Conservation (phyloP, 1,140 invertebrate genomes). For the Augochlora pura region DNA sequence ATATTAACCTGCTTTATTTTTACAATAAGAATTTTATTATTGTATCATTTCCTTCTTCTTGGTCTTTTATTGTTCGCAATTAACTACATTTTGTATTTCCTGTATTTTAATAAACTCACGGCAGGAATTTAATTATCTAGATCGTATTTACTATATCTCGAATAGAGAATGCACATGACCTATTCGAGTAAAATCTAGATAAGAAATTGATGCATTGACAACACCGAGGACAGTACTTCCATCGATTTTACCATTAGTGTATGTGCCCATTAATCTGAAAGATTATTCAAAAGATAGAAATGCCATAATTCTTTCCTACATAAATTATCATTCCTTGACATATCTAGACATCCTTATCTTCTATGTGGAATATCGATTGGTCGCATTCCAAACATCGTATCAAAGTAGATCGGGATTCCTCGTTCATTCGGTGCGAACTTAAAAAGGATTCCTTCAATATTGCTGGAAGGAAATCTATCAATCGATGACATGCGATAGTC, state of each 20-base stretch:
- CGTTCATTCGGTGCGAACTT: too few relatives aligned
- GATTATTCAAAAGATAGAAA: not conserved
- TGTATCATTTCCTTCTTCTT: too few relatives aligned
- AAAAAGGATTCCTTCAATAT: too few relatives aligned
- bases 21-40: too few relatives aligned
- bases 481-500: too few relatives aligned
- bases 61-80: too few relatives aligned
- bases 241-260: conserved; percentile 12
- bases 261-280: not conserved
- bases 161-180: not conserved
- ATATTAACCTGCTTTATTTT: too few relatives aligned
- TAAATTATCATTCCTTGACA: not conserved
- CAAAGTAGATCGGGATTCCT: not conserved
- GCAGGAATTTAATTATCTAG: too few relatives aligned
- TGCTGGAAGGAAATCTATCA: too few relatives aligned
- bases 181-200: not conserved
- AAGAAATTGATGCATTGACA: not conserved
- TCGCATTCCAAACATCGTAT: not conserved
- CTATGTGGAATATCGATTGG: not conserved
- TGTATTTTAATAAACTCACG: too few relatives aligned
- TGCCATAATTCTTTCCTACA: not conserved
- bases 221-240: not conserved
- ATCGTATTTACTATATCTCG: not conserved
- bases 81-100: too few relatives aligned
- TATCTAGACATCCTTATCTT: not conserved